Evolutionary conservation across 2,888 invertebrate species (phyloP), one percentile per base, ranked within the genome.

Genomic region (Lamellibrachia satsuma): DNA sequence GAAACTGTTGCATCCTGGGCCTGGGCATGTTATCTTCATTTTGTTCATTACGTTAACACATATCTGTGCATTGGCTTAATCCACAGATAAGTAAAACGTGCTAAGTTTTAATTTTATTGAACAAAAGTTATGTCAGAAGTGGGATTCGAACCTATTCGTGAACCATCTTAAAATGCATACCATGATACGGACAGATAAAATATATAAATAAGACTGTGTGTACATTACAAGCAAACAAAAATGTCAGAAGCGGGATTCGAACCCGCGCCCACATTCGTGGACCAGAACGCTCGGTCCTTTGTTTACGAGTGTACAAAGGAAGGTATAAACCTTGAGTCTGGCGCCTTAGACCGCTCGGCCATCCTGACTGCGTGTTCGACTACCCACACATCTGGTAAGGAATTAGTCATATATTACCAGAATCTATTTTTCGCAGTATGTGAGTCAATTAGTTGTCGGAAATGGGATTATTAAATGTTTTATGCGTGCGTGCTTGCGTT

Each of bases 201-300:
- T 75, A 22, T n/a, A 75, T 75, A 75, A 75, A 75, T 75, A 75
- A 75, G 75, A 75, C 15, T 75, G 6, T 75, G 11, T 4, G 11
- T 60, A 75, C 3, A 22, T 75, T 3, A 60, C 60, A 3, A 11
- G 0, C n/a, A 75, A 75, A 75, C 6, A 75, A n/a, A 75, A 75
- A n/a, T 75, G 75, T 75, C 75, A 75, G 75, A 75, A 75, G 75
- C n/a, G 75, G 75, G 75, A 75, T 75, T 75, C 75, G 75, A 75
- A 75, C 75, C 75, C 75, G n/a, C 75, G 75, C 75, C 75, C 75
- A 75, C 75, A 75, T 75, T 75, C 75, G 75, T 75, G 75, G 75
- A 75, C 75, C 75, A 75, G 75, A 75, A 75, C 75, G 75, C 75
- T 75, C 75, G 75, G n/a, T 75, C 75, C 75, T 75, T 75, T n/a